Evolutionary conservation across 2,888 invertebrate species (phyloP).

Genomic region (Hypolimnas misippus): DNA sequence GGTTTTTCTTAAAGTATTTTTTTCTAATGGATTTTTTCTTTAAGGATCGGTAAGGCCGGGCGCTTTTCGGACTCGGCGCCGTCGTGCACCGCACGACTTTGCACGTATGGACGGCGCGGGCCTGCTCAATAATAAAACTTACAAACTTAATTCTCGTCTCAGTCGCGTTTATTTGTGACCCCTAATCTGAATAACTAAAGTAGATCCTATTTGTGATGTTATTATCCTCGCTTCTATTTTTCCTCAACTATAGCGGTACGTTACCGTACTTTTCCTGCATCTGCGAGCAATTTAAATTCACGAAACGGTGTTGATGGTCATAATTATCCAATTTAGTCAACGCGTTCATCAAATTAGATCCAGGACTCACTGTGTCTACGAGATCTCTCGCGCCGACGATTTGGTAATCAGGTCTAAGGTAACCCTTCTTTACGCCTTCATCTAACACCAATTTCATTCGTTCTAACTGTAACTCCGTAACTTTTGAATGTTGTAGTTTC

Average conservation of each 20-base stretch:
- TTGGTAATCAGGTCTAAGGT: slow-evolving; percentile 56
- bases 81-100: too few species aligned
- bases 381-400: slow-evolving; percentile 65
- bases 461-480: slow-evolving; percentile 56
- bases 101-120: too few species aligned
- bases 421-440: slow-evolving; percentile 57
- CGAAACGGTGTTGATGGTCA: slow-evolving; percentile 53
- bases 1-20: too few species aligned
- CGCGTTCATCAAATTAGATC: slow-evolving; percentile 60
- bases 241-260: slow-evolving; percentile 14
- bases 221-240: neutral
- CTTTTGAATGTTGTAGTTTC: slow-evolving; percentile 49
- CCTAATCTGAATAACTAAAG: neutral
- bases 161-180: too few species aligned
- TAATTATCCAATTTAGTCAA: slow-evolving; percentile 57
- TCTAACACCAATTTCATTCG: slow-evolving; percentile 57
- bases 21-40: too few species aligned
- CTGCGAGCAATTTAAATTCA: slow-evolving; percentile 53
- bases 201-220: neutral
- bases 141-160: too few species aligned
- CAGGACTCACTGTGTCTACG: slow-evolving; percentile 58
- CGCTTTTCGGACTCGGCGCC: too few species aligned
- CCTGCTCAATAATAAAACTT: too few species aligned
- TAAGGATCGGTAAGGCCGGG: too few species aligned
- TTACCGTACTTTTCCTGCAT: slow-evolving; percentile 48